Conservation (phyloP, 1,140 invertebrate species). For the Trichonephila clavata region DNA sequence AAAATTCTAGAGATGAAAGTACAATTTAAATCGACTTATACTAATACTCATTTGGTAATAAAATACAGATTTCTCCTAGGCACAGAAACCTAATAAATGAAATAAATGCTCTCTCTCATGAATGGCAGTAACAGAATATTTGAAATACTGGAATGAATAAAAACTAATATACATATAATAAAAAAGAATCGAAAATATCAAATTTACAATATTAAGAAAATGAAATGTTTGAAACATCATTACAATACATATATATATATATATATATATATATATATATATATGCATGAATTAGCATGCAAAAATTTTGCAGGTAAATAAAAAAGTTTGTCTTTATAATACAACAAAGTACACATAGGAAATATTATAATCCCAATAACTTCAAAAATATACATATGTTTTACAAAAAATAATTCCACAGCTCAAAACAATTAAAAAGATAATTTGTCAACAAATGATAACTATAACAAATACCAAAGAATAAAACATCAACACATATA, state of each 20-base stretch:
- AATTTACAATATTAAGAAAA: too few relatives aligned
- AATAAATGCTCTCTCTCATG: slow-evolving; percentile 20
- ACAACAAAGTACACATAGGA: neutral
- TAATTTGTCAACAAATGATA: slow-evolving; percentile 33
- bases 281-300: too few relatives aligned
- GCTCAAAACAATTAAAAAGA: neutral
- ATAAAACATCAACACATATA: slow-evolving; percentile 33
- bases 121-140: slow-evolving; percentile 8
- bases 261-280: too few relatives aligned
- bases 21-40: neutral
- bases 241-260: too few relatives aligned
- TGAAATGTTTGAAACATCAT: too few relatives aligned
- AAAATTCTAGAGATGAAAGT: neutral
- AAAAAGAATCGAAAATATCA: neutral
- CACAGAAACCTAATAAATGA: neutral
- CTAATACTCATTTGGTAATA: neutral
- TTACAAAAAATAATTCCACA: neutral
- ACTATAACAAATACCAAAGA: slow-evolving; percentile 43
- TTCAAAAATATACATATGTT: neutral
- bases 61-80: neutral
- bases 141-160: slow-evolving; percentile 1
- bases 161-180: slow-evolving; percentile 1
- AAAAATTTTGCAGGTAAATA: neutral
- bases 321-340: neutral
- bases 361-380: neutral